Base-by-base conservation (phyloP, 2,888 invertebrate genomes). In the Meiosimyza decipiens region DNA sequence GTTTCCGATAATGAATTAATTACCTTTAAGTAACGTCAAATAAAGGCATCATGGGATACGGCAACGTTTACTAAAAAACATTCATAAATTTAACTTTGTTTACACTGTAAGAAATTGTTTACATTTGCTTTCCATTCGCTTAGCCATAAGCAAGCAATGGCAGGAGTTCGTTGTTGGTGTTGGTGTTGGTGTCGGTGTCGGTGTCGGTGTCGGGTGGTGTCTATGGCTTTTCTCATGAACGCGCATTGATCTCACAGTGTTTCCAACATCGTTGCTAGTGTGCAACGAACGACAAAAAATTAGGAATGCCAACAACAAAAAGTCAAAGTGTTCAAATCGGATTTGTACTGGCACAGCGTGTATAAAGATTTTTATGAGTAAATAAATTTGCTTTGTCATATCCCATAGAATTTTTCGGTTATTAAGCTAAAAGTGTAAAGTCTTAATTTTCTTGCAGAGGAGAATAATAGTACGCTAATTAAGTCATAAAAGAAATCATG, bases 101-200 rank as follows among this genome's bases (percentile, higher is more conserved):
- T 60, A 60, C 59, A 60, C 22, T 54, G 54, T 33, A 60, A 15
- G 59, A 22, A 60, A 60, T 60, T 60, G 59, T 60, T 60, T 60
- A 60, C 59, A 60, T 60, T 28, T 18, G 22, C 33, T 28, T 28
- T 28, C 33, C 59, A 60, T 60, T 15, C 16, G 16, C 16, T 9
- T 40, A 40, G 9, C 40, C 40, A 40, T 40, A 40, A 40, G 40
- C 40, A 40, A 40, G 40, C 40, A 40, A 40, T 9, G 40, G 9
- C 40, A 40, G 40, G 40, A 6, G 2, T 40, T 40, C 40, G 40
- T 1, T 7, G 9, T 9, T 9, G 40, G 40, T 40, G 40, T 40
- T 40, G 9, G 40, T 40, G 40, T 7, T 2, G 40, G 28, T 28
- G 28, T 40, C 40, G 40, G 9, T 40, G 40, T 7, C 9, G 40